These are phyloP conservation scores for Coccyzus lansbergi DNA, from an alignment of 2,797 vertebrate species.

Conservation along the genomic window DNA sequence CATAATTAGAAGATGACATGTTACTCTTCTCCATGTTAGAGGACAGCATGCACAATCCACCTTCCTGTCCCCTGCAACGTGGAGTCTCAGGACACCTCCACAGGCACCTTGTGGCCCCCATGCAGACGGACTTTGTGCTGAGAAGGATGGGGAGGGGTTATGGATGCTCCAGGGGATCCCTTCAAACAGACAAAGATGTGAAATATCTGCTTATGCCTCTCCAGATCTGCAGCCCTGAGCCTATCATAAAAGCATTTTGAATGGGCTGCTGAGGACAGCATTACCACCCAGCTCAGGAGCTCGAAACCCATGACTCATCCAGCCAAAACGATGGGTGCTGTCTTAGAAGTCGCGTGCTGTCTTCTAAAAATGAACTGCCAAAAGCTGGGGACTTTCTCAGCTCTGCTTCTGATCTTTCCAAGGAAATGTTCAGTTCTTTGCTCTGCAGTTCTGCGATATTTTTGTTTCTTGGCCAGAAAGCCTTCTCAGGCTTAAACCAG, in stretches of 20 bases:
- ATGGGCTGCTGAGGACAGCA: not conserved
- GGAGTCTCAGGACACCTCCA: not conserved
- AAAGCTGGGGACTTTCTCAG: not conserved
- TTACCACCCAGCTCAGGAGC: rapidly evolving
- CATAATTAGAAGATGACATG: not conserved
- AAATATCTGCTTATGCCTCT: not conserved
- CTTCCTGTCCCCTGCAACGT: rapidly evolving
- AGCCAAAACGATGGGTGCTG: not conserved
- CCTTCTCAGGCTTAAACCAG: not conserved
- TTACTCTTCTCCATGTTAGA: not conserved
- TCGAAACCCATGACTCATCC: not conserved
- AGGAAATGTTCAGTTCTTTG: not conserved
- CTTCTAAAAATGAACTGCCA: not conserved
- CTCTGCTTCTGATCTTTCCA: not conserved
- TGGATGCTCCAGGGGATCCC: rapidly evolving
- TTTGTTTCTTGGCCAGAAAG: not conserved
- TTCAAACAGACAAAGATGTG: not conserved
- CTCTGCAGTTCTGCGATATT: not conserved
- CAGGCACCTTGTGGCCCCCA: rapidly evolving
- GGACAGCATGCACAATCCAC: rapidly evolving
- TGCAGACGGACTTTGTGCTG: not conserved
- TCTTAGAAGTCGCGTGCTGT: not conserved
- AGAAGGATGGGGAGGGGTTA: too few species aligned
- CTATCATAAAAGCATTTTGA: not conserved
- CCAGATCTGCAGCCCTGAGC: not conserved